These are phyloP conservation scores for Scaptomyza polygonia DNA, from an alignment of 2,888 invertebrate species.

Conservation along the genomic window DNA sequence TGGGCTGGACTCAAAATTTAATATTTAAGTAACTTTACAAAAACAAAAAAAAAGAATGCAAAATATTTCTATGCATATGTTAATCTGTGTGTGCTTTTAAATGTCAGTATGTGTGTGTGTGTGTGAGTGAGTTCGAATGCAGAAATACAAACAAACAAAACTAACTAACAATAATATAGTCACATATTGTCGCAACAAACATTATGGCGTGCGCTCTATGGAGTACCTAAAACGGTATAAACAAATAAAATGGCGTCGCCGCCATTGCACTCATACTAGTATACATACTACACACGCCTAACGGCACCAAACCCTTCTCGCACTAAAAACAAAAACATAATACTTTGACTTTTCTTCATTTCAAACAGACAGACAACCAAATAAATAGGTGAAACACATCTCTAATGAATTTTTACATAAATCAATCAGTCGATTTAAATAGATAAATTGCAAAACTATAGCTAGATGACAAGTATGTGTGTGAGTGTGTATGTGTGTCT, in stretches of 20 bases:
- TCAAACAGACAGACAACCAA: too few species aligned
- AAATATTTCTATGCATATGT: slow-evolving; percentile 47
- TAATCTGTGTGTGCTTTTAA: slow-evolving; percentile 26
- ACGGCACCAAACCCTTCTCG: slow-evolving; percentile 5
- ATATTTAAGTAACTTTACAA: slow-evolving; percentile 64
- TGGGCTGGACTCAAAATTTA: slow-evolving; percentile 82
- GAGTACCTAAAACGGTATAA: slow-evolving; percentile 54
- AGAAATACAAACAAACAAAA: too few species aligned
- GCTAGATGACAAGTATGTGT: slow-evolving; percentile 29
- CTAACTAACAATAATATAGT: slow-evolving; percentile 30
- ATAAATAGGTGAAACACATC: slow-evolving; percentile 9
- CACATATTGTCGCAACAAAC: slow-evolving; percentile 33
- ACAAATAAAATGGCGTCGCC: slow-evolving; percentile 20
- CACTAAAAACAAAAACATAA: slow-evolving; percentile 58
- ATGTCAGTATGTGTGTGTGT: slow-evolving; percentile 23
- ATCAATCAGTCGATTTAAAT: slow-evolving; percentile 1
- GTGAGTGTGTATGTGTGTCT: not conserved
- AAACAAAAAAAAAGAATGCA: slow-evolving; percentile 15
- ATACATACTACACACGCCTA: slow-evolving; percentile 20
- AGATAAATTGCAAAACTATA: slow-evolving; percentile 34
- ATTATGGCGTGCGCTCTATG: slow-evolving; percentile 56
- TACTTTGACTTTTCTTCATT: slow-evolving; percentile 14
- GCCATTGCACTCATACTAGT: slow-evolving; percentile 34
- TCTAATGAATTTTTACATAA: slow-evolving; percentile 7
- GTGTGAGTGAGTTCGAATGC: too few species aligned